These are phyloP conservation scores for Panzeria rudis DNA, from an alignment of 2,888 invertebrate species.

Conservation along the genomic window DNA sequence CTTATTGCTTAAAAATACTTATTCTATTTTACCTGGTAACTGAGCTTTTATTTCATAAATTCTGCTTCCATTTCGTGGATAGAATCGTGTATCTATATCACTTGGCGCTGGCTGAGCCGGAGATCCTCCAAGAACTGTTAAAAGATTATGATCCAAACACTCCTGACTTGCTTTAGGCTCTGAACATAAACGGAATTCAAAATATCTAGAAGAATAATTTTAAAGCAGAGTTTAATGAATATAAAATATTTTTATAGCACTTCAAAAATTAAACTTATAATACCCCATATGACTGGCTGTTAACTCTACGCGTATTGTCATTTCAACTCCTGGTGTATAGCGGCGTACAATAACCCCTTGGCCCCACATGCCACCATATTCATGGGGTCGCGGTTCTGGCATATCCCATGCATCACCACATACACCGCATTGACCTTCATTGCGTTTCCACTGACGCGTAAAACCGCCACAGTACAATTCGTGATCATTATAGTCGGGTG, in stretches of 20 bases:
- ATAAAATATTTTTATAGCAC: not conserved
- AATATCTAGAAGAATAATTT: slow-evolving; percentile 84
- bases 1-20: no score
- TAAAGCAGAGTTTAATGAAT: not conserved
- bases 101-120: slow-evolving; percentile 83
- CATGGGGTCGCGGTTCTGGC: slow-evolving; percentile 89
- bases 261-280: slow-evolving; percentile 20
- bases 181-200: slow-evolving; percentile 93
- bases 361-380: slow-evolving; percentile 92
- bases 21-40: slow-evolving; percentile 84
- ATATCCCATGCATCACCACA: slow-evolving; percentile 94
- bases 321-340: slow-evolving; percentile 87
- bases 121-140: slow-evolving; percentile 85
- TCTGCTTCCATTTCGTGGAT: slow-evolving; percentile 90
- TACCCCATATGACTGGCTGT: slow-evolving; percentile 93
- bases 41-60: slow-evolving; percentile 90
- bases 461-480: slow-evolving; percentile 95
- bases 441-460: slow-evolving; percentile 91
- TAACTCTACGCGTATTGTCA: slow-evolving; percentile 91
- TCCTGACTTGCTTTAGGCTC: slow-evolving; percentile 89
- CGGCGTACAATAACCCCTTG: slow-evolving; percentile 92
- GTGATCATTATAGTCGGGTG: slow-evolving; percentile 95
- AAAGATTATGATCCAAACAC: slow-evolving; percentile 90
- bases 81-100: slow-evolving; percentile 87
- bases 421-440: slow-evolving; percentile 93